Percentiles rank a stretch among this genome's conserved stretches.
Conservation (phyloP, 2,113 vertebrate species). For the Psilopogon haemacephalus region DNA sequence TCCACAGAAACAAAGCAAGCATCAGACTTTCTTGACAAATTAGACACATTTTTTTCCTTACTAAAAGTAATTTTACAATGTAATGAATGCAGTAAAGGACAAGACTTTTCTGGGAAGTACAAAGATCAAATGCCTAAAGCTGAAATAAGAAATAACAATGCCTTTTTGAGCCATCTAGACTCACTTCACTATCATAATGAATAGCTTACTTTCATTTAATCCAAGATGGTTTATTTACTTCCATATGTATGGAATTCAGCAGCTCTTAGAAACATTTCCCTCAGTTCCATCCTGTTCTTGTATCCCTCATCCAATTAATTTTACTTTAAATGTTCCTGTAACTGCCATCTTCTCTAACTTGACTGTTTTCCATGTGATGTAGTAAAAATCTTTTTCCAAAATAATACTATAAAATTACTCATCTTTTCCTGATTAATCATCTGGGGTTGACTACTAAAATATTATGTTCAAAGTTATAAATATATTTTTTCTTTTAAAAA, state of each 20-base stretch:
- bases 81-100: not conserved
- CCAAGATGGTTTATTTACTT: not conserved
- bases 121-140: not conserved
- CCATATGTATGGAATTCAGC: not conserved
- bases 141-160: not conserved
- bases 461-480: not conserved
- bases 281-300: accelerated
- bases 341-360: not conserved
- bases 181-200: not conserved
- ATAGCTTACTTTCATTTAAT: not conserved
- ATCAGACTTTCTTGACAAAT: not conserved
- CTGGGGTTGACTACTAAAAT: not conserved
- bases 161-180: not conserved
- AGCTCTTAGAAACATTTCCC: not conserved
- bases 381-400: not conserved
- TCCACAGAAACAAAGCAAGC: not conserved
- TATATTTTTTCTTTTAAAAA: not conserved
- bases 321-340: not conserved
- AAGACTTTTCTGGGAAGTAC: not conserved
- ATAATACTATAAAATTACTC: not conserved
- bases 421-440: not conserved
- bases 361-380: not conserved
- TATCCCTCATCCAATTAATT: not conserved
- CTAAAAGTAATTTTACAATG: not conserved
- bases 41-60: not conserved